A percentile compares a stretch with the other conserved stretches of the same genome.
phyloP scores from a whole-genome alignment of 2,888 invertebrate species.

The Galerucella pusilla region DNA sequence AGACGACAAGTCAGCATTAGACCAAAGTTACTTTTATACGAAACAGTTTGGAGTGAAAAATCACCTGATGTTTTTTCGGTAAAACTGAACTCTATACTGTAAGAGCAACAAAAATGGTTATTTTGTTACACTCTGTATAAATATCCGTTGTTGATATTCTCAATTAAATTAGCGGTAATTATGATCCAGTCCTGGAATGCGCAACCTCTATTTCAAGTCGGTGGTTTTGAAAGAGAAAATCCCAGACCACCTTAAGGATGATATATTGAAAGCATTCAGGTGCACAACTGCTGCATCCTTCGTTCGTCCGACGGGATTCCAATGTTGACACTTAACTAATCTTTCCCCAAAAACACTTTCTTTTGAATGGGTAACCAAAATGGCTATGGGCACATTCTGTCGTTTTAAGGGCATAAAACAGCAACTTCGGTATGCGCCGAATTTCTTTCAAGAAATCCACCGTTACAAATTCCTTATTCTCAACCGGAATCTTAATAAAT shows the following conservation, averaged over 20 bases:
- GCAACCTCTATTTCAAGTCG: constrained; percentile 38
- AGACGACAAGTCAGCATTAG: too few species aligned
- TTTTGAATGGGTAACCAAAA: constrained; percentile 55
- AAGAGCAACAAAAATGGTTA: not conserved
- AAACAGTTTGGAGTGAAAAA: too few species aligned
- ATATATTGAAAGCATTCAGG: constrained; percentile 63
- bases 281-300: constrained; percentile 62
- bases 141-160: constrained; percentile 13
- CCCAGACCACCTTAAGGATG: constrained; percentile 61
- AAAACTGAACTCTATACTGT: too few species aligned
- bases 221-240: constrained; percentile 50
- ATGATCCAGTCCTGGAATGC: constrained; percentile 34
- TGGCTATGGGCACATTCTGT: constrained; percentile 49
- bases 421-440: not conserved
- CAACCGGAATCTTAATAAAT: too few species aligned
- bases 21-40: too few species aligned
- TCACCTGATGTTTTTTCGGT: too few species aligned
- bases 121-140: not conserved
- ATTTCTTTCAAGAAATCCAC: too few species aligned
- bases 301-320: constrained; percentile 60
- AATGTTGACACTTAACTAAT: constrained; percentile 59
- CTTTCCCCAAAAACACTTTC: constrained; percentile 57
- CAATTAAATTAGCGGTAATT: constrained; percentile 36
- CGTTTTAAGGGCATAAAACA: constrained; percentile 32
- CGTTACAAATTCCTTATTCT: too few species aligned